Evolutionary conservation across 1,140 invertebrate species (phyloP).

Genomic region (Phymastichus coffea): DNA sequence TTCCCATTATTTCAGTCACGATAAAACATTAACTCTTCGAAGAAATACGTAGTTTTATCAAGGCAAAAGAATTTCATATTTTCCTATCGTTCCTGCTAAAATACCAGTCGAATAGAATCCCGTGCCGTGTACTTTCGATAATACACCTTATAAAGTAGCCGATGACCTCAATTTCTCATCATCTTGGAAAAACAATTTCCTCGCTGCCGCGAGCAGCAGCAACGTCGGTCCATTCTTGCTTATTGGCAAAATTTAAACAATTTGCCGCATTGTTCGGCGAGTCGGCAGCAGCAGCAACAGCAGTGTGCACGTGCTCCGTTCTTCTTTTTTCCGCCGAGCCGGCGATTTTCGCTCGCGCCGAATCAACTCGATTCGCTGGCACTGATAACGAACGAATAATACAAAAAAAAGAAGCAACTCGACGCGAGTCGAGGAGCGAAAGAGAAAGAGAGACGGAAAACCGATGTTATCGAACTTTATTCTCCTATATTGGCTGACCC

Average conservation of each 20-base stretch:
- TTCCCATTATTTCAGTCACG: too few species aligned
- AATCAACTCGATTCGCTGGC: constrained; percentile 13
- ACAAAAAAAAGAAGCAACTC: constrained; percentile 6
- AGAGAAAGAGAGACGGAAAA: background rate
- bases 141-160: background rate
- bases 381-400: constrained; percentile 21
- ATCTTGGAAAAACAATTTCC: background rate
- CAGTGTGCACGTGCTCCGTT: background rate
- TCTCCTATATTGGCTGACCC: constrained; percentile 23
- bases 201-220: background rate
- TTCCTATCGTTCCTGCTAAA: constrained; percentile 7
- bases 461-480: constrained; percentile 23
- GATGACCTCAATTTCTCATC: background rate
- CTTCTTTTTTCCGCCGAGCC: constrained; percentile 14
- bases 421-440: background rate
- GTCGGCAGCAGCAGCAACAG: background rate
- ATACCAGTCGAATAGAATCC: background rate
- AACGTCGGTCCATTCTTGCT: background rate
- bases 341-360: constrained; percentile 2
- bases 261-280: background rate
- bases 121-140: background rate
- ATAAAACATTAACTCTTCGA: too few species aligned
- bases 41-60: too few species aligned
- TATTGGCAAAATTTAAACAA: background rate
- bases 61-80: too few species aligned